phyloP scores from a whole-genome alignment of 2,113 vertebrate species.

The Procavia capensis region DNA sequence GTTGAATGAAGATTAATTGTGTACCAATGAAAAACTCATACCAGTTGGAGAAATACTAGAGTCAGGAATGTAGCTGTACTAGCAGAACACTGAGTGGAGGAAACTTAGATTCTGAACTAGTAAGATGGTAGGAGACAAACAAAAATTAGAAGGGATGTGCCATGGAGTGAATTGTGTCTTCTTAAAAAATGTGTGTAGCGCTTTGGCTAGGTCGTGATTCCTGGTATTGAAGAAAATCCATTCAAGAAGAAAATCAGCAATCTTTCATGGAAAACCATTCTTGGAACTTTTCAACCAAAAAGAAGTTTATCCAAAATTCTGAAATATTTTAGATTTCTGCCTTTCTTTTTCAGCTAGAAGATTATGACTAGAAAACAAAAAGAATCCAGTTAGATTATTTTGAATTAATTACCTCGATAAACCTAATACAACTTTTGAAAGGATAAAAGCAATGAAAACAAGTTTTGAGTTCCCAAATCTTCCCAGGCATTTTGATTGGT shows the following conservation, averaged over 20 bases:
- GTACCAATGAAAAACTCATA: neutral
- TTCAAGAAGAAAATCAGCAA: neutral
- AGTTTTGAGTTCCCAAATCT: constrained; percentile 1
- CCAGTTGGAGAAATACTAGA: neutral
- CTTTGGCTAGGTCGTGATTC: too few relatives aligned
- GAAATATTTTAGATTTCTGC: neutral
- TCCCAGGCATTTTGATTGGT: neutral
- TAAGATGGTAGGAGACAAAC: neutral
- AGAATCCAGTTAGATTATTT: constrained; percentile 34
- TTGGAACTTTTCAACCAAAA: neutral
- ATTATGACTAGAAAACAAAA: constrained; percentile 10
- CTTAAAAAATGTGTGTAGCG: too few relatives aligned
- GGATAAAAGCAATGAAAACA: constrained; percentile 49
- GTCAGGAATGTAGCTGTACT: neutral
- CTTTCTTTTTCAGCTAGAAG: neutral
- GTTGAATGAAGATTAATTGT: constrained; percentile 36
- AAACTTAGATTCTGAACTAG: constrained; percentile 28
- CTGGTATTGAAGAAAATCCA: neutral
- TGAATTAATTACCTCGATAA: constrained; percentile 4
- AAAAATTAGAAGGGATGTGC: neutral
- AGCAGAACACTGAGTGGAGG: neutral
- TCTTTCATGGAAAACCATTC: neutral
- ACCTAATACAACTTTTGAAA: constrained; percentile 54
- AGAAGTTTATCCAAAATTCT: neutral
- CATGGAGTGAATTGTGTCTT: too few relatives aligned